Conservation (phyloP, 2,888 invertebrate species). For the Elaeidobius kamerunicus region DNA sequence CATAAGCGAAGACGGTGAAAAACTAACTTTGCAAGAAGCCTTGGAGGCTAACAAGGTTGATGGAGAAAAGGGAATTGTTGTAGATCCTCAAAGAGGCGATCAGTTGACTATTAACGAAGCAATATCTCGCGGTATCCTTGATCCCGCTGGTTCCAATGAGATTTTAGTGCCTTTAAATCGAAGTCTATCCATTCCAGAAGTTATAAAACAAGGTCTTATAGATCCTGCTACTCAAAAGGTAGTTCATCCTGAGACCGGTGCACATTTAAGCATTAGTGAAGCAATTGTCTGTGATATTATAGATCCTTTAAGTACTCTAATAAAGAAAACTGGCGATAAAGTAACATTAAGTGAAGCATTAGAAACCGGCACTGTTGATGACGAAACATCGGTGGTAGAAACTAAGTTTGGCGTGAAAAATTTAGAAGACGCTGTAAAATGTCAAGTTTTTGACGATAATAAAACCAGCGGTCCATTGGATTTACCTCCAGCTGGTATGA, state of each 20-base stretch:
- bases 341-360: constrained; percentile 78
- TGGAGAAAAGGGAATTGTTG: constrained; percentile 71
- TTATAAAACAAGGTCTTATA: constrained; percentile 82
- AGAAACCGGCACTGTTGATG: constrained; percentile 66
- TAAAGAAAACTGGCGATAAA: constrained; percentile 58
- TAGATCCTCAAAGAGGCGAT: constrained; percentile 81
- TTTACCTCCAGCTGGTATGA: constrained; percentile 79
- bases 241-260: constrained; percentile 85
- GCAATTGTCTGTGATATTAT: constrained; percentile 87
- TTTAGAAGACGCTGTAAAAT: constrained; percentile 68
- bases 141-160: constrained; percentile 72
- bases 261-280: constrained; percentile 71
- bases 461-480: constrained; percentile 49
- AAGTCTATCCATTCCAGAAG: constrained; percentile 78
- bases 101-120: constrained; percentile 80
- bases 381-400: constrained; percentile 64
- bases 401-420: constrained; percentile 61
- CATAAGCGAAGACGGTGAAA: constrained; percentile 55
- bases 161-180: constrained; percentile 76
- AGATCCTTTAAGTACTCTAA: constrained; percentile 73
- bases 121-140: constrained; percentile 75
- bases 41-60: constrained; percentile 67
- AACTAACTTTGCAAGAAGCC: constrained; percentile 72
- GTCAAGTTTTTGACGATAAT: constrained; percentile 58
- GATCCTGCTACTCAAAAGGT: constrained; percentile 70